Evolutionary conservation across 1,140 invertebrate species (phyloP).

Genomic region (Cephus cinctus): DNA sequence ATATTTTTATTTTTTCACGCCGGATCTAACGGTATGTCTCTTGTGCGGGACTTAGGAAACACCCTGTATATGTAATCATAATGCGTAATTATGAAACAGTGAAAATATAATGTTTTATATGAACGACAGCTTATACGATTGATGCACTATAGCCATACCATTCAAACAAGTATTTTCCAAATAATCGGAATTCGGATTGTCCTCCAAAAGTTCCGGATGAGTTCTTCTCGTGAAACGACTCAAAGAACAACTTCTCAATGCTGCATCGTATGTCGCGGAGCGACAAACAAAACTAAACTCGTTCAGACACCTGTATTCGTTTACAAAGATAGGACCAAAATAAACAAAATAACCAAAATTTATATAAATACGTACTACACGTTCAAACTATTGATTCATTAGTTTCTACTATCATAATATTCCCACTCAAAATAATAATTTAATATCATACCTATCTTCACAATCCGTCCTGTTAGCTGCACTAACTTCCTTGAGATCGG

Average conservation of each 20-base stretch:
- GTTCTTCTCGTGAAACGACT: slow-evolving; percentile 80
- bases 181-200: slow-evolving; percentile 85
- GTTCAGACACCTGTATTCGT: slow-evolving; percentile 80
- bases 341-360: slow-evolving; percentile 7
- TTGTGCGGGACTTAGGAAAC: no score
- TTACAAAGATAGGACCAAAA: slow-evolving; percentile 21
- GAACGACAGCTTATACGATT: no score
- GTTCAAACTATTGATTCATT: neutral
- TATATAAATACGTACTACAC: no score
- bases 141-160: no score
- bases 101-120: no score
- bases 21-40: no score
- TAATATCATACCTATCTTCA: slow-evolving; percentile 67
- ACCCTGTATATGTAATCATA: no score
- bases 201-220: slow-evolving; percentile 78
- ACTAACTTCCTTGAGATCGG: slow-evolving; percentile 77
- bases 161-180: slow-evolving; percentile 89
- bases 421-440: no score
- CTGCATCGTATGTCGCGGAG: slow-evolving; percentile 78
- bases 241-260: slow-evolving; percentile 73
- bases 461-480: slow-evolving; percentile 83
- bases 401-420: no score
- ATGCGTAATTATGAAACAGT: no score
- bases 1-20: no score
- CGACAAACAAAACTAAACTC: slow-evolving; percentile 87